phyloP scores from a whole-genome alignment of 2,888 invertebrate species.

The Carcina quercana region DNA sequence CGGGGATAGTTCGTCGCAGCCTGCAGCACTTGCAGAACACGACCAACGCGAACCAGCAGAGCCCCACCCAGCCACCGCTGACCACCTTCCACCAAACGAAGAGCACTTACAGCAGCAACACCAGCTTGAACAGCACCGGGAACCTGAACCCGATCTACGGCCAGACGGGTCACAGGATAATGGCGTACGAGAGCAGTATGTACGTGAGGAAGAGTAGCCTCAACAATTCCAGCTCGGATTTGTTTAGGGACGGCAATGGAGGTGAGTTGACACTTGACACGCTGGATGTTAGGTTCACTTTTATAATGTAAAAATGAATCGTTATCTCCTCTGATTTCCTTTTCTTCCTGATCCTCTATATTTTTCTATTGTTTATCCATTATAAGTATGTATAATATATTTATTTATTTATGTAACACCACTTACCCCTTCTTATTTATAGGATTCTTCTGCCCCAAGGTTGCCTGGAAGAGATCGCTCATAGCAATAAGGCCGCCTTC shows the following conservation, averaged over 20 bases:
- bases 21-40: constrained; percentile 44
- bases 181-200: constrained; percentile 57
- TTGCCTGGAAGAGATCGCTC: too few relatives aligned
- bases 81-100: constrained; percentile 62
- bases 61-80: constrained; percentile 31
- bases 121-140: constrained; percentile 50
- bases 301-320: neutral
- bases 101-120: constrained; percentile 47
- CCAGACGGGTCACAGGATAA: constrained; percentile 56
- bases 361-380: too few relatives aligned
- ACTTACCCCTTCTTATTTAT: too few relatives aligned
- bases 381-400: too few relatives aligned
- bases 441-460: too few relatives aligned
- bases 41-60: constrained; percentile 24
- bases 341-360: too few relatives aligned
- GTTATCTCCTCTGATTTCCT: too few relatives aligned
- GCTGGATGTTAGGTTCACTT: neutral
- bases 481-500: neutral
- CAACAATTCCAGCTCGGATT: constrained; percentile 50
- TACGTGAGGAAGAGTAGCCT: constrained; percentile 64
- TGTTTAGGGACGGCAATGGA: constrained; percentile 39
- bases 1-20: constrained; percentile 79
- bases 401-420: too few relatives aligned
- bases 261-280: too few relatives aligned
- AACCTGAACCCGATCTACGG: constrained; percentile 68